Evolutionary conservation across 2,797 vertebrate genomes (phyloP).

Genomic region (Sciaenops ocellatus): DNA sequence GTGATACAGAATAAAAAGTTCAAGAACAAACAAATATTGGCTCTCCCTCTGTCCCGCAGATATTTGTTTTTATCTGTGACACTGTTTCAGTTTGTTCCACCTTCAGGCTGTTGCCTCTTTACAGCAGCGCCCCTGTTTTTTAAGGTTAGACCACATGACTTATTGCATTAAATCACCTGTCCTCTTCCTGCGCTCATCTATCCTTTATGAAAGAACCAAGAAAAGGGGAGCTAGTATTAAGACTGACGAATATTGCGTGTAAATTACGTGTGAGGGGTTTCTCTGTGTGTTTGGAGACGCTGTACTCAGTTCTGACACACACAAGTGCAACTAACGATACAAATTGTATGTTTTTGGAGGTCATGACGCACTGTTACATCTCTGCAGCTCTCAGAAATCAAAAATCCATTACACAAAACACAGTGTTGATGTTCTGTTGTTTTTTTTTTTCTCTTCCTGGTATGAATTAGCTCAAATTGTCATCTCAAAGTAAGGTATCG

Average conservation of each 20-base stretch:
- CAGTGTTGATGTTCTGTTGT: conserved; percentile 8
- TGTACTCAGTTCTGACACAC: conserved; percentile 40
- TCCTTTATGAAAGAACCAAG: conserved; percentile 9
- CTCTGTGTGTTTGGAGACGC: conserved; percentile 39
- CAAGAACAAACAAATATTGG: conserved; percentile 65
- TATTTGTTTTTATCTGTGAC: conserved; percentile 38
- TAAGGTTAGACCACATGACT: background rate
- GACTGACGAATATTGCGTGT: conserved; percentile 8
- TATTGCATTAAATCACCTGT: background rate
- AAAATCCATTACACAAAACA: conserved; percentile 22
- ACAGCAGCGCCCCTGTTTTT: conserved; percentile 1
- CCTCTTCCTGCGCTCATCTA: background rate
- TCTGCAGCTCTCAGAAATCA: conserved; percentile 45
- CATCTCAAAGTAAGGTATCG: conserved; percentile 50
- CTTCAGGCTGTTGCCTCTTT: conserved; percentile 7
- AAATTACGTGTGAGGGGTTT: conserved; percentile 18
- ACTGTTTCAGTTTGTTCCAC: conserved; percentile 43
- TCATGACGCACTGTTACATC: conserved; percentile 71
- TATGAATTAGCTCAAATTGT: conserved; percentile 42
- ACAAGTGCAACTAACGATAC: conserved; percentile 25
- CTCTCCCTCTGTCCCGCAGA: conserved; percentile 46
- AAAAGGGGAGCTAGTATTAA: conserved; percentile 23
- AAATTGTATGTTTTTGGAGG: conserved; percentile 32
- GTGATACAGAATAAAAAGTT: conserved; percentile 49
- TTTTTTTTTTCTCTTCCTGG: conserved; percentile 24